phyloP scores from a whole-genome alignment of 2,888 invertebrate genomes.

The Xanthorhoe spadicearia region DNA sequence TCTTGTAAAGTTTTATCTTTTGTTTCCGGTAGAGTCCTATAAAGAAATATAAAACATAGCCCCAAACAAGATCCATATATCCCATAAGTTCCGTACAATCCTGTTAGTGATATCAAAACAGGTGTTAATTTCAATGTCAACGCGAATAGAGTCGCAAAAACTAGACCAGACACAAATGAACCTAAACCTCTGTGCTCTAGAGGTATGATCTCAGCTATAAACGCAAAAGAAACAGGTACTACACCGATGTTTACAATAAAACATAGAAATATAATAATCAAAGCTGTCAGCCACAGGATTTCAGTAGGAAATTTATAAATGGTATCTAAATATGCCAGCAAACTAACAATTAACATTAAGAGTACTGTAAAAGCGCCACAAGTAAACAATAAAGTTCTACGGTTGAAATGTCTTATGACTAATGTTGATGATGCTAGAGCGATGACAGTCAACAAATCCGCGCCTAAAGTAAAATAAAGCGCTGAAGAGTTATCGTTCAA shows the following conservation, averaged over 20 bases:
- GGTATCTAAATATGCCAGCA: conserved; percentile 46
- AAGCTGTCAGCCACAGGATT: conserved; percentile 49
- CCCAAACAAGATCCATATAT: conserved; percentile 49
- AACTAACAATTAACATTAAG: conserved; percentile 51
- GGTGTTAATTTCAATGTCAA: conserved; percentile 55
- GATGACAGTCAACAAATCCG: conserved; percentile 49
- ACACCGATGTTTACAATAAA: conserved; percentile 51
- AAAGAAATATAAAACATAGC: conserved; percentile 48
- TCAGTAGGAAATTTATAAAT: conserved; percentile 27
- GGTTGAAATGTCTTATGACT: conserved; percentile 47
- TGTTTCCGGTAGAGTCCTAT: conserved; percentile 57
- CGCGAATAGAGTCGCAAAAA: conserved; percentile 51
- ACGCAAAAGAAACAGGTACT: conserved; percentile 50
- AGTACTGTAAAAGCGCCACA: conserved; percentile 46
- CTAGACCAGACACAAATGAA: conserved; percentile 49
- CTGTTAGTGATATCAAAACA: conserved; percentile 49
- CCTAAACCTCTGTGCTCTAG: conserved; percentile 56
- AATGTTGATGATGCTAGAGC: conserved; percentile 49
- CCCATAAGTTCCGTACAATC: conserved; percentile 51
- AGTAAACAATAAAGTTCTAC: conserved; percentile 52
- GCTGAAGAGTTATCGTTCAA: conserved; percentile 49
- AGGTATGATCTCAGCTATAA: conserved; percentile 58
- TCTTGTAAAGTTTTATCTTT: conserved; percentile 53
- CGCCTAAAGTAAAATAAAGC: conserved; percentile 52
- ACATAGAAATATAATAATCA: conserved; percentile 49